Conservation (phyloP, 2,888 invertebrate species). For the Drosophila neonasuta region DNA sequence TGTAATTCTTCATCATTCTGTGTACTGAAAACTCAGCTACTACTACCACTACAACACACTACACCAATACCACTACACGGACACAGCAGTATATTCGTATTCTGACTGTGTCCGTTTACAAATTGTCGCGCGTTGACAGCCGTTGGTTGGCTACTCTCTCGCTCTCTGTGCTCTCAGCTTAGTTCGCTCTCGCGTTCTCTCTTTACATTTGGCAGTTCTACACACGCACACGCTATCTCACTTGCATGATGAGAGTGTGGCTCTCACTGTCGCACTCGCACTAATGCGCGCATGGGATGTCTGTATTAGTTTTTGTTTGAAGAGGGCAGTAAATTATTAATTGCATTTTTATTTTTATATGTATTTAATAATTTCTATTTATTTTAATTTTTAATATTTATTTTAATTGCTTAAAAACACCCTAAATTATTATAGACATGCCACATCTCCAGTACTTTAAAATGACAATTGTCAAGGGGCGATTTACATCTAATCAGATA, state of each 20-base stretch:
- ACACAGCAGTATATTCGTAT: conserved; percentile 34
- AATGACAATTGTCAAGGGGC: not conserved
- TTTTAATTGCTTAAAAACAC: not conserved
- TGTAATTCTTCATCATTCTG: conserved; percentile 57
- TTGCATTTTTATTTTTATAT: conserved; percentile 51
- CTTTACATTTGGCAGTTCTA: conserved; percentile 66
- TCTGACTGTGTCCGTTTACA: conserved; percentile 68
- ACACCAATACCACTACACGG: conserved; percentile 35
- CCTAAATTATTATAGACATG: not conserved
- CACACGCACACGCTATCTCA: conserved; percentile 60
- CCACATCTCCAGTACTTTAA: not conserved
- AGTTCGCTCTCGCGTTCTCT: conserved; percentile 29
- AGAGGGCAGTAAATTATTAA: conserved; percentile 70
- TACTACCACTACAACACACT: conserved; percentile 39
- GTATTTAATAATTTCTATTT: not conserved
- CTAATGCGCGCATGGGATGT: conserved; percentile 57
- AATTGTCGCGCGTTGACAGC: conserved; percentile 68
- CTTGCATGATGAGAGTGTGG: conserved; percentile 51
- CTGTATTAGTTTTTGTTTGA: conserved; percentile 75
- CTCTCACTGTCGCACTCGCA: conserved; percentile 71
- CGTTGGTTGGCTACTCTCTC: conserved; percentile 44
- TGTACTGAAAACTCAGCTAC: conserved; percentile 70
- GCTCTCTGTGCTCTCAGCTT: not conserved
- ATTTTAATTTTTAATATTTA: not conserved
- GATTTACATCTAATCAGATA: conserved; percentile 12